phyloP scores from a whole-genome alignment of 2,113 vertebrate genomes.

The Otocyon megalotis region DNA sequence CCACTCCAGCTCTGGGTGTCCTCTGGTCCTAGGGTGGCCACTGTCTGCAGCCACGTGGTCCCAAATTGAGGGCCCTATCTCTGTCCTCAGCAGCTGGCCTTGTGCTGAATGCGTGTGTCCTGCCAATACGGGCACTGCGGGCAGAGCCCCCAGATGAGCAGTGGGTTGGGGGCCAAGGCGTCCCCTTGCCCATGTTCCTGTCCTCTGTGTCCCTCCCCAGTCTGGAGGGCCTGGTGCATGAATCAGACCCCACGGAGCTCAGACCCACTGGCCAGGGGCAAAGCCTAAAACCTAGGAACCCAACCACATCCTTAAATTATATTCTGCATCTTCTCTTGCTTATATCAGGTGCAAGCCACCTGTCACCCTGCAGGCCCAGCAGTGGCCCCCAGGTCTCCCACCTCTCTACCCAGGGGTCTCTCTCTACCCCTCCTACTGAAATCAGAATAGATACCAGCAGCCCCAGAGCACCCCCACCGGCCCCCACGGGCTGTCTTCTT shows the following conservation, averaged over 20 bases:
- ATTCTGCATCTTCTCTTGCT: fast-evolving
- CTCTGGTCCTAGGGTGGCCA: fast-evolving
- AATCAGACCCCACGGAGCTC: not conserved
- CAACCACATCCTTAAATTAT: fast-evolving
- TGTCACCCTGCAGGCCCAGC: too few species aligned
- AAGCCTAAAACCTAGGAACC: not conserved
- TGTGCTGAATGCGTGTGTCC: fast-evolving
- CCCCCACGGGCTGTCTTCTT: not conserved
- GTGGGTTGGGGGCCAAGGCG: not conserved
- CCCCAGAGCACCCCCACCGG: fast-evolving
- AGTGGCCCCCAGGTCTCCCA: not conserved
- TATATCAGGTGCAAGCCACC: fast-evolving
- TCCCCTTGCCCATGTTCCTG: fast-evolving
- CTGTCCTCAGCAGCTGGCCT: not conserved
- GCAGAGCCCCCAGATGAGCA: not conserved
- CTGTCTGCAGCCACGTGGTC: not conserved
- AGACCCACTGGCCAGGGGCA: not conserved
- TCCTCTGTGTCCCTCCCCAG: not conserved
- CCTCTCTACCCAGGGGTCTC: fast-evolving
- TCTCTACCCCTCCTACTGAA: fast-evolving
- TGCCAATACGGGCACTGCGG: fast-evolving
- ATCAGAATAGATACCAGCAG: not conserved
- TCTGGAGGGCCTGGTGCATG: fast-evolving
- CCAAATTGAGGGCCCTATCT: fast-evolving
- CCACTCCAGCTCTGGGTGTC: not conserved